Base-by-base conservation (phyloP, 2,797 vertebrate species). In the Centroberyx gerrardi region DNA sequence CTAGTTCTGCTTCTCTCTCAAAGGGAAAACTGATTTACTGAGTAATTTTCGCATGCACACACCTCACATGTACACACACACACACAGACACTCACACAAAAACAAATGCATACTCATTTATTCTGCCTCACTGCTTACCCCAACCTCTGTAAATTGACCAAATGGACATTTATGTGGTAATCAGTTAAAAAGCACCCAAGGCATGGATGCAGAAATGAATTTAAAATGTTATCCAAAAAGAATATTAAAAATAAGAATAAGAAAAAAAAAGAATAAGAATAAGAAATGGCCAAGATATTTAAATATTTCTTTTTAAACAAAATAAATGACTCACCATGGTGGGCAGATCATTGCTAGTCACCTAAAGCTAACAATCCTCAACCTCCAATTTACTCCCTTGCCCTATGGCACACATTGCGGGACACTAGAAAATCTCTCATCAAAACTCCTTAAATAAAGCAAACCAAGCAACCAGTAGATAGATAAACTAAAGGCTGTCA, bases 311-410 rank as follows among this genome's bases (percentile, higher is more conserved):
- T 65, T 82, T 84, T 65, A 22, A 33, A 87, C 82, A 87, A 84
- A 76, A 52, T 42, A 65, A 87, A 66, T 83, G 70, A 88, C 63
- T 85, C 85, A 86, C 54, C 0, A 2, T 68, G 66, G 64, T 85
- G 71, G 65, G 75, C 28, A 76, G 59, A 29, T 63, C 68, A 59
- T 76, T 76, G 70, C 56, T 3, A 54, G 55, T 58, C 40, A 75
- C 55, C 27, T 22, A 60, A 40, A 73, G 53, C 55, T 78, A 82
- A 70, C 68, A 62, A 68, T 63, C 67, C 75, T 80, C 76, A 80
- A 70, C 36, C 6, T 7, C 33, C 1, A 62, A 40, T 88, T 84
- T 51, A 74, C 33, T 74, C 70, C 65, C 55, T 55, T 83, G 56
- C 29, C 67, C 74, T 71, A 8, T 52, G 53, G 64, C 55, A 66